Evolutionary conservation across 2,113 vertebrate species (phyloP).

Genomic region (Camelus bactrianus): DNA sequence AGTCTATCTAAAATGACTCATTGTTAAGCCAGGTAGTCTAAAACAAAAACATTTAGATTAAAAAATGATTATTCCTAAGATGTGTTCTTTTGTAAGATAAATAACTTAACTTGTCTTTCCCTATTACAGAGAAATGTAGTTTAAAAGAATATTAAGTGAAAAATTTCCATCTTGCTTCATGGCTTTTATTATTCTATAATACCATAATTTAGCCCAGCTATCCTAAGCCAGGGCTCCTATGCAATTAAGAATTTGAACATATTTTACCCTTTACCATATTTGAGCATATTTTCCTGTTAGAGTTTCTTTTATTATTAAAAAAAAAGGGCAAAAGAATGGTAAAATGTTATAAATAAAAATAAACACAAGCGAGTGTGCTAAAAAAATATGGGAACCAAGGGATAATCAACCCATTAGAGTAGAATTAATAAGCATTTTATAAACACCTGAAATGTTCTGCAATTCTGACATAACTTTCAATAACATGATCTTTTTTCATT

Average conservation of each 20-base stretch:
- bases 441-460: not conserved
- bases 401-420: not conserved
- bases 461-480: conserved; percentile 34
- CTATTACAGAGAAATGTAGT: not conserved
- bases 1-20: conserved; percentile 2
- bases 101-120: not conserved
- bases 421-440: not conserved
- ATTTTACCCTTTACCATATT: not conserved
- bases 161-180: not conserved
- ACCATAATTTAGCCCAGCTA: not conserved
- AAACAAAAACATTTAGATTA: conserved; percentile 18
- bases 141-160: conserved; percentile 39
- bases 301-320: not conserved
- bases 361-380: not conserved
- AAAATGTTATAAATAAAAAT: conserved; percentile 53
- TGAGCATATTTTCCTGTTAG: not conserved
- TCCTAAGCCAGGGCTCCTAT: not conserved
- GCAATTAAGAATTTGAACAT: not conserved
- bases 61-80: conserved; percentile 2
- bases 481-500: not conserved
- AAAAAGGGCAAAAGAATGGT: not conserved
- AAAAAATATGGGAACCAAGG: not conserved
- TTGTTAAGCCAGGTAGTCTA: not conserved
- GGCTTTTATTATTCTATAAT: conserved; percentile 3
- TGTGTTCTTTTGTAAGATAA: not conserved